Conservation (phyloP, 2,113 vertebrate species). For the Sphaerodactylus townsendi region DNA sequence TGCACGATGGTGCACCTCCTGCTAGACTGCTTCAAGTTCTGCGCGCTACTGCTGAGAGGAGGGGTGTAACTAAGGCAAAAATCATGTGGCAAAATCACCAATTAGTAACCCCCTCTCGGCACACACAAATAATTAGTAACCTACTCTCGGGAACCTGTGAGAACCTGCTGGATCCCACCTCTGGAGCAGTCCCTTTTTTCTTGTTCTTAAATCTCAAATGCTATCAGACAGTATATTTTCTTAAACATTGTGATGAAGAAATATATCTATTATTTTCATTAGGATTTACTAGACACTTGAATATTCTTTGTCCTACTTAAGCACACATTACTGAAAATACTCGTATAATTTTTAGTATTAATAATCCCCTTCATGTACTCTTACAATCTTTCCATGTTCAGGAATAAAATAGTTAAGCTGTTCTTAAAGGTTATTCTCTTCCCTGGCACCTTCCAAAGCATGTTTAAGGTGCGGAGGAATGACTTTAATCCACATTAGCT, state of each 20-base stretch:
- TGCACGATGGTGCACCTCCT: too few relatives aligned
- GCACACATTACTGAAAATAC: neutral
- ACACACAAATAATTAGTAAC: too few relatives aligned
- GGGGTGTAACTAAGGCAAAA: too few relatives aligned
- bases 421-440: neutral
- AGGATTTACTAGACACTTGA: neutral
- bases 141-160: too few relatives aligned
- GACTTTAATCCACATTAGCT: conserved; percentile 17
- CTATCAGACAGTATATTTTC: neutral
- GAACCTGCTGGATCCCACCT: too few relatives aligned
- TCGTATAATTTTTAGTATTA: neutral
- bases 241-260: neutral
- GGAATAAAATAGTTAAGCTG: neutral
- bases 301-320: neutral
- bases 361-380: neutral
- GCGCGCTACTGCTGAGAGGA: too few relatives aligned
- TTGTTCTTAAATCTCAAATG: neutral
- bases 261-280: neutral
- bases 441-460: neutral
- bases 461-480: neutral
- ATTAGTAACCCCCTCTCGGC: too few relatives aligned
- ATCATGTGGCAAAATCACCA: too few relatives aligned
- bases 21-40: too few relatives aligned
- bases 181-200: neutral
- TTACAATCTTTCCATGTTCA: neutral